Evolutionary conservation across 2,797 vertebrate genomes (phyloP).

Genomic region (Chromobotia macracanthus): DNA sequence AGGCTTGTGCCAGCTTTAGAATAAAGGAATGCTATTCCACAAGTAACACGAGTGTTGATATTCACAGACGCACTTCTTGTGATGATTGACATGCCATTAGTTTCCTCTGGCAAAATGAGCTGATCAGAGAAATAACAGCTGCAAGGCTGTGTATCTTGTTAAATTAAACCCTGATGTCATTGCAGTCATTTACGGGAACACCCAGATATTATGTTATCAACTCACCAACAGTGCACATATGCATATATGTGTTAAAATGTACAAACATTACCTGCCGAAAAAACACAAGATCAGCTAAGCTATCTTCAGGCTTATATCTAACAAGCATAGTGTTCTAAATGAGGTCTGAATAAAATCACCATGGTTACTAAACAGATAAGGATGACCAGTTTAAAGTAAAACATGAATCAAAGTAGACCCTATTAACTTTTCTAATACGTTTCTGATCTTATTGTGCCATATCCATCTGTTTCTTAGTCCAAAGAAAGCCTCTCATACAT

Average conservation of each 20-base stretch:
- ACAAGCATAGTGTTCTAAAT: not conserved
- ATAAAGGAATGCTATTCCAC: constrained; percentile 49
- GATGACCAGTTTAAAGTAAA: not conserved
- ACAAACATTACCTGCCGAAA: not conserved
- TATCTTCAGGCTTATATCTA: not conserved
- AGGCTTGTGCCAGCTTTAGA: constrained; percentile 43
- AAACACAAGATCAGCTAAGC: not conserved
- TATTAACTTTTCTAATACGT: no score
- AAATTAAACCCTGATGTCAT: constrained; percentile 74
- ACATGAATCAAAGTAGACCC: not conserved
- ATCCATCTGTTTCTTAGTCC: no score
- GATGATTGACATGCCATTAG: constrained; percentile 68
- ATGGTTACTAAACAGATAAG: not conserved
- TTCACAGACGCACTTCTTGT: constrained; percentile 50
- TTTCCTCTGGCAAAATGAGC: constrained; percentile 64
- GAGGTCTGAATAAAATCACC: not conserved
- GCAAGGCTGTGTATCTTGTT: constrained; percentile 66
- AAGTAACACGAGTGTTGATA: constrained; percentile 43
- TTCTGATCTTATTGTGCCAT: no score
- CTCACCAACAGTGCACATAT: not conserved
- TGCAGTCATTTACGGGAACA: constrained; percentile 39
- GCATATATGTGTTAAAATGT: not conserved
- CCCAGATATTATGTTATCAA: not conserved
- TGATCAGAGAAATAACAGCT: constrained; percentile 72
- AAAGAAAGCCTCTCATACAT: no score